phyloP scores from a whole-genome alignment of 1,140 invertebrate genomes.

The Drosophila repleta region DNA sequence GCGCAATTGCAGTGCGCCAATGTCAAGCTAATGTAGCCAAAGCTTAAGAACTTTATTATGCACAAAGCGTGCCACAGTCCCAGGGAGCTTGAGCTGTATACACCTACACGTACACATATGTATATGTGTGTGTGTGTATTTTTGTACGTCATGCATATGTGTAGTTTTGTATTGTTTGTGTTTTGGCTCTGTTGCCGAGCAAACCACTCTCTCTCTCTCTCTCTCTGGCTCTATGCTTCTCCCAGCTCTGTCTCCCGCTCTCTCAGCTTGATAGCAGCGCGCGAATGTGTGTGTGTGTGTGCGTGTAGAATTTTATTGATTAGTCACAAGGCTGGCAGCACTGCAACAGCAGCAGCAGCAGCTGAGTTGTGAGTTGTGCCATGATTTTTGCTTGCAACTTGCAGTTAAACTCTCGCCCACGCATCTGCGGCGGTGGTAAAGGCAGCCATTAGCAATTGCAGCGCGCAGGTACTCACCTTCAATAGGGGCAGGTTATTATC shows the following conservation, averaged over 20 bases:
- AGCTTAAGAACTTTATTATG: constrained; percentile 78
- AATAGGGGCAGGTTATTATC: constrained; percentile 78
- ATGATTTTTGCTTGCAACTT: constrained; percentile 8
- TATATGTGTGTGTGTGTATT: background rate
- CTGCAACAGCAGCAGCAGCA: constrained; percentile 16
- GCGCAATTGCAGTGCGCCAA: constrained; percentile 59
- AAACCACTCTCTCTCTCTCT: constrained; percentile 23
- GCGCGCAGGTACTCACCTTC: constrained; percentile 66
- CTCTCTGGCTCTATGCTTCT: background rate
- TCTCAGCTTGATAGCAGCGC: constrained; percentile 24
- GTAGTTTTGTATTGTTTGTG: constrained; percentile 48
- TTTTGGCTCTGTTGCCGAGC: constrained; percentile 50
- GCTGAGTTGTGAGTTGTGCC: constrained; percentile 25
- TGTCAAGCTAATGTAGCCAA: constrained; percentile 53
- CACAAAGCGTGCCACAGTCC: constrained; percentile 64
- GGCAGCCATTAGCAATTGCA: constrained; percentile 1
- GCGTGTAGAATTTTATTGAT: constrained; percentile 74
- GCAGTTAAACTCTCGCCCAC: background rate
- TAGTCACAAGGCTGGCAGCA: constrained; percentile 73
- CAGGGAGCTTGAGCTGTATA: constrained; percentile 41
- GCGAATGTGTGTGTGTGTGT: constrained; percentile 12
- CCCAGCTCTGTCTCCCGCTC: constrained; percentile 16
- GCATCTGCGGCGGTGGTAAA: constrained; percentile 2
- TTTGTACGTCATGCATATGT: constrained; percentile 2
- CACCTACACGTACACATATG: constrained; percentile 39